Evolutionary conservation across 2,888 invertebrate species (phyloP).

Genomic region (Cerastis leucographa): DNA sequence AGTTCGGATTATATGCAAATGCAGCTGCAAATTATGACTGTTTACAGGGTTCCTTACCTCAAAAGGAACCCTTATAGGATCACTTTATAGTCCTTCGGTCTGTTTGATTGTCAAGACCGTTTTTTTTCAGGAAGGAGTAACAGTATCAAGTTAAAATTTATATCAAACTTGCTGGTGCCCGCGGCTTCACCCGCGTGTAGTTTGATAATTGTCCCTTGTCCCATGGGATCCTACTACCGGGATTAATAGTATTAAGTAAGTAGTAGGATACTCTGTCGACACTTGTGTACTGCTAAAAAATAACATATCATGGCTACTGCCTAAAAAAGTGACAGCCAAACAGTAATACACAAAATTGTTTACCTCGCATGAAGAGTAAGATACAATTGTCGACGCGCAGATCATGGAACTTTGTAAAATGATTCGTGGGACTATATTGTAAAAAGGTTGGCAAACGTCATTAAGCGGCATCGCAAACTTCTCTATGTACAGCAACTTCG

Average conservation of each 20-base stretch:
- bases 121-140: too few species aligned
- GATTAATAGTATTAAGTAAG: too few species aligned
- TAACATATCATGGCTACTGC: neutral
- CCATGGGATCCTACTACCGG: too few species aligned
- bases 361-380: slow-evolving; percentile 8
- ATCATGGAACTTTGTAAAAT: neutral
- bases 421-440: neutral
- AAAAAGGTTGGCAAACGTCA: neutral
- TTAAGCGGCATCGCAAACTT: slow-evolving; percentile 5
- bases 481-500: neutral
- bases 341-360: neutral
- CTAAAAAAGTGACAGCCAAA: neutral
- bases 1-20: neutral
- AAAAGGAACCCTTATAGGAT: too few species aligned
- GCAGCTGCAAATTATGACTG: neutral
- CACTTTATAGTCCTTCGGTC: too few species aligned
- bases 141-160: too few species aligned
- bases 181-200: too few species aligned
- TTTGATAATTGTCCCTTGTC: too few species aligned
- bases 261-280: too few species aligned
- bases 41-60: neutral
- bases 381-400: slow-evolving; percentile 2
- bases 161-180: too few species aligned
- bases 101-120: too few species aligned
- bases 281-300: neutral